A percentile compares a stretch with the other conserved stretches of the same genome.
Evolutionary conservation across 1,140 invertebrate genomes (phyloP).

Genomic region (Apis cerana): DNA sequence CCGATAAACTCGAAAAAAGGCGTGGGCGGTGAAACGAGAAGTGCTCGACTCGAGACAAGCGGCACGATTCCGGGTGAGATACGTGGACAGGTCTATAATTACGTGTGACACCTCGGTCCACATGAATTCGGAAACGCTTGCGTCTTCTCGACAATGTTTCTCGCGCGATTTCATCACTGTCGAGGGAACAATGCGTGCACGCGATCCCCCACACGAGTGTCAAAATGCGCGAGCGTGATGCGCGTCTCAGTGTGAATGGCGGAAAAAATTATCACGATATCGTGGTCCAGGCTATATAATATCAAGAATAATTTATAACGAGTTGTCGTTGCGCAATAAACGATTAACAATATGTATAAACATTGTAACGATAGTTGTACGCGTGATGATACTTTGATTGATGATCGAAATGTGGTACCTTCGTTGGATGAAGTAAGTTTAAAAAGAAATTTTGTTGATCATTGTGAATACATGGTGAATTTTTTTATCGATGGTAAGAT

Average conservation of each 20-base stretch:
- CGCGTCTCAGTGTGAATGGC: slow-evolving; percentile 16
- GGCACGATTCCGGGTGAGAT: slow-evolving; percentile 35
- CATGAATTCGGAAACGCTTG: slow-evolving; percentile 52
- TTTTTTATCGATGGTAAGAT: too few species aligned
- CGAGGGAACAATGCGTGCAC: slow-evolving; percentile 65
- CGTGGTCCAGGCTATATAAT: slow-evolving; percentile 5
- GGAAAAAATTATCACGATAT: slow-evolving; percentile 36
- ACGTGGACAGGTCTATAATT: slow-evolving; percentile 58
- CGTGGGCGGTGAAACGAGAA: background rate
- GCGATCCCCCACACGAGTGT: slow-evolving; percentile 55
- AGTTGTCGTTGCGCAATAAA: slow-evolving; percentile 41
- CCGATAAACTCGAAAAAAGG: background rate
- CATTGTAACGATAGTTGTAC: slow-evolving; percentile 20
- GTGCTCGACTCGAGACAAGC: background rate
- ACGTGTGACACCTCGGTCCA: slow-evolving; percentile 40
- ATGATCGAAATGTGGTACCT: background rate
- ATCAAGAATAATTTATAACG: slow-evolving; percentile 26
- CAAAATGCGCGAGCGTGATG: slow-evolving; percentile 60
- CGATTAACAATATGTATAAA: slow-evolving; percentile 50
- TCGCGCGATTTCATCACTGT: slow-evolving; percentile 65
- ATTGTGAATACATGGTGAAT: background rate
- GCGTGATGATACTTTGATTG: background rate
- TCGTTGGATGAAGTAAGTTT: background rate
- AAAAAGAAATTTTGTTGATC: background rate
- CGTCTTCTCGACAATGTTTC: slow-evolving; percentile 29